phyloP scores from a whole-genome alignment of 2,113 vertebrate species.

The Oreochromis niloticus region DNA sequence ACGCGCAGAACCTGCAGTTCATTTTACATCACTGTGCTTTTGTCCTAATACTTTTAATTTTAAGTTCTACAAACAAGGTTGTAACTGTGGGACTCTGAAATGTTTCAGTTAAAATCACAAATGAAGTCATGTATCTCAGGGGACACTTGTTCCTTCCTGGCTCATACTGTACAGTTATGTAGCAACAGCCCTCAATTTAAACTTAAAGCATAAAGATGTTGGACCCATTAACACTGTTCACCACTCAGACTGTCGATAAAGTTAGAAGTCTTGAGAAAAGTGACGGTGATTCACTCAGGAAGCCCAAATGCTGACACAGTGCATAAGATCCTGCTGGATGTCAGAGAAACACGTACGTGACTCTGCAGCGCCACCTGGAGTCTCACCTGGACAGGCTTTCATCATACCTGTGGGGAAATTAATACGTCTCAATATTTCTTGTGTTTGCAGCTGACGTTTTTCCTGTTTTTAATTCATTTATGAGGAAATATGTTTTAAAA shows the following conservation, averaged over 20 bases:
- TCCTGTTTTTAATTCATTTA: not conserved
- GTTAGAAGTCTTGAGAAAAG: not conserved
- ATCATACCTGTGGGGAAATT: conserved; percentile 40
- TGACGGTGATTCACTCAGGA: not conserved
- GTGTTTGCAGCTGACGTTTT: not conserved
- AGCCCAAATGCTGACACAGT: not conserved
- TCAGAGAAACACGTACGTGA: not conserved
- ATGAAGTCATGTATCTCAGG: not conserved
- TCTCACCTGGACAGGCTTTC: conserved; percentile 27
- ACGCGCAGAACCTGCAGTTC: not conserved
- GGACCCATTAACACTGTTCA: not conserved
- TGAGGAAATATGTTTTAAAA: not conserved
- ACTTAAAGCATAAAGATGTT: not conserved
- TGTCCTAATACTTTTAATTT: not conserved
- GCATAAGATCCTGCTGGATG: not conserved
- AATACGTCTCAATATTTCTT: not conserved
- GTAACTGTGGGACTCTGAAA: not conserved
- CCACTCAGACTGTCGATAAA: not conserved
- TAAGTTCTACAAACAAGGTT: not conserved
- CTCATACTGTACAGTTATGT: not conserved
- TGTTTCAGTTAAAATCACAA: not conserved
- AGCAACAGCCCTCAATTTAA: not conserved
- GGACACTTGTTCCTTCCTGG: not conserved
- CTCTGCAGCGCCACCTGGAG: not conserved
- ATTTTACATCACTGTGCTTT: not conserved